Evolutionary conservation across 2,888 invertebrate species (phyloP), one percentile per base, ranked within the genome.

Genomic region (Adineta ricciae): DNA sequence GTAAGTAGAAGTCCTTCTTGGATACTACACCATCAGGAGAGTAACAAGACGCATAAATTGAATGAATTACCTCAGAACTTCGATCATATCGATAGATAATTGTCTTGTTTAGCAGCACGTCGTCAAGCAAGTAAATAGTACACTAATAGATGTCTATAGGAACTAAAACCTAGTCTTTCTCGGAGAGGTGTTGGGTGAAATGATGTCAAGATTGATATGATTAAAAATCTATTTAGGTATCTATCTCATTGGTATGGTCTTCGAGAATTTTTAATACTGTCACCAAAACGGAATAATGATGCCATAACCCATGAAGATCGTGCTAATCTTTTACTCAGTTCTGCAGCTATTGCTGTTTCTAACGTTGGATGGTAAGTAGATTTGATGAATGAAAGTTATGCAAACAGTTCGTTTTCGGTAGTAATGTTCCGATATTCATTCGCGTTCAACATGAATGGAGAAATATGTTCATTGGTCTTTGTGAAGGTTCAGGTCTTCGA

Each of bases 401-500:
- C n/a, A n/a, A n/a, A n/a, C n/a, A n/a, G n/a, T n/a, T n/a, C n/a
- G n/a, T n/a, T 46, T 46, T 46, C 11, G 91, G 50, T 88, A 93
- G 93, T 89, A 93, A 93, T 86, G 92, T 95, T 87, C 96, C 97
- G 38, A 92, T 95, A 38, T 96, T 97, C 91, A 93, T 96, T 41
- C 96, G 96, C 91, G 93, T 95, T 41, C 92, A 94, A 88, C 94
- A 94, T 89, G 93, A 93, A 87, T 94, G 94, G 93, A 94, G 95
- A 89, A 93, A 94, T 84, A 93, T 93, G 88, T 91, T 90, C 87
- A 88, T 88, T 84, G 97, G 97, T 14, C 93, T 95, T 16, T 94
- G 94, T 88, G 93, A 95, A 89, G 93, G 93, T 38, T 93, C 93
- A 88, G 94, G 94, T 83, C 92, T 93, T 78, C 93, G 94, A 87